Evolutionary conservation across 2,113 vertebrate species (phyloP).

Genomic region (Syngnathus scovelli): DNA sequence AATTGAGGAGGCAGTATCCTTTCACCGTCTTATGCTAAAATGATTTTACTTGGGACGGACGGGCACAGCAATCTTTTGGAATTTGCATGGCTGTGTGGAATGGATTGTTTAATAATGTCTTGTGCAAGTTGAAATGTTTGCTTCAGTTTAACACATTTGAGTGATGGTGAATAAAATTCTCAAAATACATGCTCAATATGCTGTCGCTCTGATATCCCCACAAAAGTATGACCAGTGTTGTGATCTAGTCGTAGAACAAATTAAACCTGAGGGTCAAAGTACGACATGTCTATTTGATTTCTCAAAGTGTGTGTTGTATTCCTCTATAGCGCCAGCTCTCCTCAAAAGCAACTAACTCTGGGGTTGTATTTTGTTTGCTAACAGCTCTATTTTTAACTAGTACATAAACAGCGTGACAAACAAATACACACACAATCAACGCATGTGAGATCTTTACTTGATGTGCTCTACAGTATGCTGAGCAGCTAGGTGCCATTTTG

Average conservation of each 20-base stretch:
- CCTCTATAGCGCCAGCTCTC: not conserved
- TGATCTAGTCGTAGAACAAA: not conserved
- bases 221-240: not conserved
- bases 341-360: conserved; percentile 6
- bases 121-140: too few species aligned
- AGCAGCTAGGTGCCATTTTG: conserved; percentile 63
- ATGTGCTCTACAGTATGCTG: conserved; percentile 29
- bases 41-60: too few species aligned
- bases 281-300: not conserved
- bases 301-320: not conserved
- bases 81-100: too few species aligned
- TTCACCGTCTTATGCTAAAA: too few species aligned
- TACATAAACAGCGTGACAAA: conserved; percentile 56
- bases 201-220: too few species aligned
- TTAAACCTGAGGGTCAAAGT: too few species aligned
- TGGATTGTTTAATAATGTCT: too few species aligned
- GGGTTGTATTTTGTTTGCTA: conserved; percentile 23
- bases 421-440: conserved; percentile 36
- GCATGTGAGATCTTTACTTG: conserved; percentile 53
- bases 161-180: too few species aligned
- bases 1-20: too few species aligned
- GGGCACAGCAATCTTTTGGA: too few species aligned
- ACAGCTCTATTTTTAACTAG: conserved; percentile 47
- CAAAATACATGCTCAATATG: too few species aligned
- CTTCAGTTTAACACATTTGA: too few species aligned